Base-by-base conservation (phyloP, 2,888 invertebrate genomes). In the Drosophila mettleri region DNA sequence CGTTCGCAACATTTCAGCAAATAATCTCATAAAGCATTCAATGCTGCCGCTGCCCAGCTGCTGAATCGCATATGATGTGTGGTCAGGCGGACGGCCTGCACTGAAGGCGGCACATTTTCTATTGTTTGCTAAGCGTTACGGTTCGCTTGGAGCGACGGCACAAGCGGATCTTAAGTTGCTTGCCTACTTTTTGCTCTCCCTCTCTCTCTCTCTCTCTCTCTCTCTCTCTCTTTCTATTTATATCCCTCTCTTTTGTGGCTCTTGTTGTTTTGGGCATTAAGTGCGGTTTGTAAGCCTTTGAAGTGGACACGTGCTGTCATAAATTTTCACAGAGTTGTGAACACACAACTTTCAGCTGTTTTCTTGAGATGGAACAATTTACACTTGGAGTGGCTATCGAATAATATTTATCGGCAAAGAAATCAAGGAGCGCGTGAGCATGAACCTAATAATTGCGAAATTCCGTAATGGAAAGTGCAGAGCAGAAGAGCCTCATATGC, bases 1-100 rank as follows among this genome's bases (percentile, higher is more conserved):
- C 77, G 60, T 78, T 84, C 81, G 88, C 86, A 69, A 87, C 83
- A 88, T 88, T 83, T 83, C 76, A 76, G 89, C 89, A 85, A 85
- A 89, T 85, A 85, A 85, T 89, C 85, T 86, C 89, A 85, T 89
- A 89, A 88, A 85, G 86, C 88, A 86, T 79, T 86, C 87, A 69
- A 78, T 78, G 73, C 71, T 67, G 82, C 70, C 65, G 82, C 66
- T 76, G 82, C 65, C 80, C 86, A 80, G 73, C 80, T 80, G 81
- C 78, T 72, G 68, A 88, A 79, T 88, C 75, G 86, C 80, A 82
- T 82, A 85, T 82, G 71, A 68, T 83, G 77, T 79, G 69, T 78
- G 72, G 51, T 58, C 60, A 71, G 48, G 54, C 46, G 51, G 41
- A 31, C 41, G 33, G 49, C 18, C 2, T 14, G 24, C 16, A 10